phyloP scores from a whole-genome alignment of 1,140 invertebrate species.

The Macrobrachium rosenbergii region DNA sequence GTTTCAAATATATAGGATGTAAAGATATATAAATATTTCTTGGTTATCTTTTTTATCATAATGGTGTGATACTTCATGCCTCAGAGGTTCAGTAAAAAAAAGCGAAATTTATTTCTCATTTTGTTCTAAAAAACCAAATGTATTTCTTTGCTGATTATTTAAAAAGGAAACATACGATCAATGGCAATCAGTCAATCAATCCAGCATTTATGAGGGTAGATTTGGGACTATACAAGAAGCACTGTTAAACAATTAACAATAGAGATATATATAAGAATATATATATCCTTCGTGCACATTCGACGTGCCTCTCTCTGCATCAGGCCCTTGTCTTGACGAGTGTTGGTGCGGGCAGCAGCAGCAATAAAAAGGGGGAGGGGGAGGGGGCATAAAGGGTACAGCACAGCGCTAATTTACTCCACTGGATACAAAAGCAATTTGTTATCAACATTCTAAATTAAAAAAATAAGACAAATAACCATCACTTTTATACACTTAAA shows the following conservation, averaged over 20 bases:
- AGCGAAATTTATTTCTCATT: too few relatives aligned
- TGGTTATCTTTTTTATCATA: constrained; percentile 1
- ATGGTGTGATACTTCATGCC: not conserved
- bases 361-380: not conserved
- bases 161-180: too few relatives aligned
- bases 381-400: constrained; percentile 27
- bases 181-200: constrained; percentile 11
- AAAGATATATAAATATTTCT: constrained; percentile 2
- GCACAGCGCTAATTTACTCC: constrained; percentile 29
- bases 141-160: too few relatives aligned
- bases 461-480: constrained; percentile 7
- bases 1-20: constrained; percentile 29
- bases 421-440: constrained; percentile 37
- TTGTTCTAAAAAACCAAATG: too few relatives aligned
- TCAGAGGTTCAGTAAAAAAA: too few relatives aligned
- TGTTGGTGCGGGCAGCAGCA: not conserved
- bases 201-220: not conserved
- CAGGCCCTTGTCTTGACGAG: constrained; percentile 17
- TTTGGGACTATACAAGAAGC: constrained; percentile 14
- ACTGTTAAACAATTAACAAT: not conserved
- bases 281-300: not conserved
- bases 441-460: constrained; percentile 35
- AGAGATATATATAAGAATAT: not conserved
- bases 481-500: not conserved
- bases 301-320: not conserved